These are phyloP conservation scores for Fragum whitleyi DNA, from an alignment of 2,888 invertebrate species.

Conservation along the genomic window DNA sequence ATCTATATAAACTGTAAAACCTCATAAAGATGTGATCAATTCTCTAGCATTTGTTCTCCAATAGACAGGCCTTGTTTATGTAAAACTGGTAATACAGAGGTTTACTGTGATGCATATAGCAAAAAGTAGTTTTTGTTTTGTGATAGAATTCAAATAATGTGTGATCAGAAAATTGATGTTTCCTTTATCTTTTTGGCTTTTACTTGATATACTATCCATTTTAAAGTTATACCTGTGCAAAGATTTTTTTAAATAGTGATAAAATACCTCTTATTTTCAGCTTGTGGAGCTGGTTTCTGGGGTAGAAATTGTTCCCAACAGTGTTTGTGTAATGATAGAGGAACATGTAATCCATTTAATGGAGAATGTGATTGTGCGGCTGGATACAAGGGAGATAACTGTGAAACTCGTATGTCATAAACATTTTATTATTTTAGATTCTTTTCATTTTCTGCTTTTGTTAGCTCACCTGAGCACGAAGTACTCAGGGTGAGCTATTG, in stretches of 20 bases:
- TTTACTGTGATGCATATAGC: conserved; percentile 70
- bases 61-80: conserved; percentile 76
- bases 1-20: too few relatives aligned
- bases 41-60: conserved; percentile 36
- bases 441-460: neutral
- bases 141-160: too few relatives aligned
- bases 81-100: conserved; percentile 72
- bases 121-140: too few relatives aligned
- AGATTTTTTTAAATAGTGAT: too few relatives aligned
- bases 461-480: too few relatives aligned
- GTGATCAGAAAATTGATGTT: too few relatives aligned
- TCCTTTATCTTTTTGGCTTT: too few relatives aligned
- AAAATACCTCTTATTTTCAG: too few relatives aligned
- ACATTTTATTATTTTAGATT: neutral
- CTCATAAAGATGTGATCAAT: too few relatives aligned
- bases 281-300: conserved; percentile 75
- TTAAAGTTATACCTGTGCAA: too few relatives aligned
- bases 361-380: conserved; percentile 78
- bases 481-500: too few relatives aligned
- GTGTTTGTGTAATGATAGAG: conserved; percentile 77
- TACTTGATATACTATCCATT: too few relatives aligned
- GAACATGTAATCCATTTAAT: conserved; percentile 76
- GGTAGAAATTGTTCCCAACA: conserved; percentile 75
- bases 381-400: conserved; percentile 75
- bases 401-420: conserved; percentile 67